A percentile compares a stretch with the other conserved stretches of the same genome.
Conservation (phyloP, 2,797 vertebrate genomes). For the Crypturellus tataupa region DNA sequence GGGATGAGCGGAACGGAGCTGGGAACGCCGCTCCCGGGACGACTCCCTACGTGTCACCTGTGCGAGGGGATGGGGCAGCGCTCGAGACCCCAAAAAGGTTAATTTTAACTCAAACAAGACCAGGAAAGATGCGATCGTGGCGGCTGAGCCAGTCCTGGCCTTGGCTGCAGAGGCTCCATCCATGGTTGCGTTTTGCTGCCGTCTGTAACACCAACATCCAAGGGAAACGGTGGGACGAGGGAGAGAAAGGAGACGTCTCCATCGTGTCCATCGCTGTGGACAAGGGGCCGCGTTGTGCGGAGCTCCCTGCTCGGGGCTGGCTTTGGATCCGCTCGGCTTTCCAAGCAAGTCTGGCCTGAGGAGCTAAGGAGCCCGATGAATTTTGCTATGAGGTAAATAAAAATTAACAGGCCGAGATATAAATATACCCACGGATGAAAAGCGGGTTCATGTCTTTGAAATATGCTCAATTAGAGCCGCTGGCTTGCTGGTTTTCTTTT, state of each 20-base stretch:
- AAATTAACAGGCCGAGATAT: constrained; percentile 21
- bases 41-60: fast-evolving
- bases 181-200: background rate
- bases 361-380: constrained; percentile 26
- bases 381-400: constrained; percentile 49
- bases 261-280: no score
- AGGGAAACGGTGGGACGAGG: background rate
- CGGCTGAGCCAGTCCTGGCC: background rate
- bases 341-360: background rate
- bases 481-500: background rate
- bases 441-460: background rate
- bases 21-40: no score
- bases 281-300: no score
- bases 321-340: background rate
- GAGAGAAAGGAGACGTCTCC: background rate
- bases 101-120: background rate
- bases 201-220: background rate
- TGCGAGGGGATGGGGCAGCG: fast-evolving
- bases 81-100: no score
- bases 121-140: background rate
- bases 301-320: no score
- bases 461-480: background rate
- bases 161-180: background rate
- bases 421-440: background rate
- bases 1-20: background rate